phyloP scores from a whole-genome alignment of 1,140 invertebrate genomes.

The Platorchestia sp. region DNA sequence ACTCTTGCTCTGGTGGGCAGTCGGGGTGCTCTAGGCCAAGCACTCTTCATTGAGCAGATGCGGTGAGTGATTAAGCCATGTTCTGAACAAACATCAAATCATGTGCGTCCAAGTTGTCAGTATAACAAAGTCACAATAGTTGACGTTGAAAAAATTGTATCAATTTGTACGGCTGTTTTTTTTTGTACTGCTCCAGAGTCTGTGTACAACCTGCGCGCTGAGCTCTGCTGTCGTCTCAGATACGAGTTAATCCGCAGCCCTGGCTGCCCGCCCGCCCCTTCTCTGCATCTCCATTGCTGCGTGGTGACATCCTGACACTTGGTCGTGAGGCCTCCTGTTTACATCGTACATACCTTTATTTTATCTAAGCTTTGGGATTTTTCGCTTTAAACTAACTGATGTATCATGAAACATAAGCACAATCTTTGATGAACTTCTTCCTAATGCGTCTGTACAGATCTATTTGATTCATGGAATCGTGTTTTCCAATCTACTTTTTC shows the following conservation, averaged over 20 bases:
- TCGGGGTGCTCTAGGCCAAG: neutral
- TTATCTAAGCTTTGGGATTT: neutral
- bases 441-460: no score
- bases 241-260: neutral
- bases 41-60: neutral
- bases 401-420: no score
- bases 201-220: neutral
- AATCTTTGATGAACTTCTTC: no score
- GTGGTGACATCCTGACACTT: neutral
- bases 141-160: neutral
- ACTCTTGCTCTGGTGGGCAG: no score
- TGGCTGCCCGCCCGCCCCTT: no score
- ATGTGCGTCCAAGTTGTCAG: no score
- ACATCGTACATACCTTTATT: neutral
- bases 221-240: neutral
- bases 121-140: neutral
- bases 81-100: no score
- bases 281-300: neutral
- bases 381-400: no score
- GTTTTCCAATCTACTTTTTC: no score
- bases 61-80: no score
- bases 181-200: neutral
- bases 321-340: neutral
- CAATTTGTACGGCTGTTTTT: neutral
- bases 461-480: no score